These are phyloP conservation scores for Machimus rusticus DNA, from an alignment of 2,888 invertebrate species.

Conservation along the genomic window DNA sequence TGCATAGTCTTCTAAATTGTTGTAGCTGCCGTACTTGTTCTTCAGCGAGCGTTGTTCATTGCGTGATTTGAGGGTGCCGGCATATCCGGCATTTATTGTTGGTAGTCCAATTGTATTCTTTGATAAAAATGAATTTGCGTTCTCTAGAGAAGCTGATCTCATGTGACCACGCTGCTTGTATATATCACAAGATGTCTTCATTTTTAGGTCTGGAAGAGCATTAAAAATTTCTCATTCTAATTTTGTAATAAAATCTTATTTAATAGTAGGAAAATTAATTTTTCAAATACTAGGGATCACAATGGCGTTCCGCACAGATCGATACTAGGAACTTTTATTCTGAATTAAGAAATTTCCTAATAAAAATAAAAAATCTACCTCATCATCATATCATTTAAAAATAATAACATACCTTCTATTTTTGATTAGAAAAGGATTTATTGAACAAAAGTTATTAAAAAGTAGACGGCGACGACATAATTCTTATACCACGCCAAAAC, in stretches of 20 bases:
- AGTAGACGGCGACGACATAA: not conserved
- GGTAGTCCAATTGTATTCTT: constrained; percentile 58
- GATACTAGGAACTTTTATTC: too few relatives aligned
- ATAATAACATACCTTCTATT: not conserved
- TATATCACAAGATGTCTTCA: constrained; percentile 34
- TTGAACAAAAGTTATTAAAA: not conserved
- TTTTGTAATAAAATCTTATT: too few relatives aligned
- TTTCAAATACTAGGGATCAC: too few relatives aligned
- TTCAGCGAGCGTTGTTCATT: constrained; percentile 59
- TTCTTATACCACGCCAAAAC: not conserved
- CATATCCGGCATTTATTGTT: constrained; percentile 51
- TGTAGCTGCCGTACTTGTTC: constrained; percentile 60
- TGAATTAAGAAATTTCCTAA: too few relatives aligned
- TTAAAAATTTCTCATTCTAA: not conserved
- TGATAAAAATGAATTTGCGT: constrained; percentile 53
- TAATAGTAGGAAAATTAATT: too few relatives aligned
- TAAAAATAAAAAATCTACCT: not conserved
- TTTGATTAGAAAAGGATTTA: not conserved
- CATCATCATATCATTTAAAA: not conserved
- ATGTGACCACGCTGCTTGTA: constrained; percentile 58
- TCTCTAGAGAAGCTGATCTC: constrained; percentile 60
- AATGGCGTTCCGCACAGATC: too few relatives aligned
- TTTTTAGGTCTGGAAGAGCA: constrained; percentile 27
- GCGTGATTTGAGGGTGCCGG: constrained; percentile 60
- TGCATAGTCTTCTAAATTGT: constrained; percentile 58